phyloP scores from a whole-genome alignment of 2,888 invertebrate species.

The Hydrotaea diabolus region DNA sequence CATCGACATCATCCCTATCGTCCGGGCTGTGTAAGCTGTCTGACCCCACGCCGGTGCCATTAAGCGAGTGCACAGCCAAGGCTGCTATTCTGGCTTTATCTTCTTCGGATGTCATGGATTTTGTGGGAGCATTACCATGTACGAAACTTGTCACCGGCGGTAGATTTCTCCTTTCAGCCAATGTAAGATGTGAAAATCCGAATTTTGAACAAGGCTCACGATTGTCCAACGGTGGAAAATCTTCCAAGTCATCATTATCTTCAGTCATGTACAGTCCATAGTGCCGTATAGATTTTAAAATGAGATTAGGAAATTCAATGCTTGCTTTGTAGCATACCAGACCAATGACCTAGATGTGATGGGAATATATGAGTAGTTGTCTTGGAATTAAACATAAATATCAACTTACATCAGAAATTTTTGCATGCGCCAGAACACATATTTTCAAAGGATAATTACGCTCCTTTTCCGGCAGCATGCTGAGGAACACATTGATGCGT shows the following conservation, averaged over 20 bases:
- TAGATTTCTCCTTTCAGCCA: slow-evolving; percentile 86
- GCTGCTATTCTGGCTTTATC: slow-evolving; percentile 77
- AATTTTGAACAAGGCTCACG: slow-evolving; percentile 95
- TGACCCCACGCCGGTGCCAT: slow-evolving; percentile 68
- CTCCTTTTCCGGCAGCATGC: slow-evolving; percentile 90
- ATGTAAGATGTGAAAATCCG: slow-evolving; percentile 93
- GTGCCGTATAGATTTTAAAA: slow-evolving; percentile 84
- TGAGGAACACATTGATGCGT: slow-evolving; percentile 94
- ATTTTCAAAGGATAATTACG: slow-evolving; percentile 92
- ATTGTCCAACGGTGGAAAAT: slow-evolving; percentile 94
- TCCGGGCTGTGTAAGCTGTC: slow-evolving; percentile 79
- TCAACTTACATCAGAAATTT: slow-evolving; percentile 86
- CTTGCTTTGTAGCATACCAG: slow-evolving; percentile 93
- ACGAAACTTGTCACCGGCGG: slow-evolving; percentile 76
- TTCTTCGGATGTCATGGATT: slow-evolving; percentile 81
- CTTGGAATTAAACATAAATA: neutral
- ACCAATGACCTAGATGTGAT: slow-evolving; percentile 85
- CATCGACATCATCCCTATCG: slow-evolving; percentile 58
- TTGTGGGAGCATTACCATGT: slow-evolving; percentile 70
- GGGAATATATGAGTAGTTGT: neutral
- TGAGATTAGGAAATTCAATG: slow-evolving; percentile 84
- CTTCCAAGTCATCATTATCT: slow-evolving; percentile 93
- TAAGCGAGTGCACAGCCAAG: slow-evolving; percentile 74
- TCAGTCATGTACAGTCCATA: slow-evolving; percentile 97
- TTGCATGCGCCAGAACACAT: slow-evolving; percentile 90